A percentile compares a stretch with the other conserved stretches of the same genome.
Evolutionary conservation across 2,888 invertebrate genomes (phyloP).

Genomic region (Caprella mutica): DNA sequence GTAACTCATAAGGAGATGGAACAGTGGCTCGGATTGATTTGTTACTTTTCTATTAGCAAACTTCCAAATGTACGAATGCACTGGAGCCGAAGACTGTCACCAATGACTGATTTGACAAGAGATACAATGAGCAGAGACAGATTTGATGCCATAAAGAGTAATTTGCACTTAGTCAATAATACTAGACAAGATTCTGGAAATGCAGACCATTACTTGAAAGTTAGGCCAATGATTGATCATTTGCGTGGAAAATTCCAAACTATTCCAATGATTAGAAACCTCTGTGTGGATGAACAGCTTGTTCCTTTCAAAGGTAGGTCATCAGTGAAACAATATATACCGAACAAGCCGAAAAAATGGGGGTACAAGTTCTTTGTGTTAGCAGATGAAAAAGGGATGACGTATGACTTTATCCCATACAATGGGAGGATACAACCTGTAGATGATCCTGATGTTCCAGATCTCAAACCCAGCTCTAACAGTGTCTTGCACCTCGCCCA

Average conservation of each 20-base stretch:
- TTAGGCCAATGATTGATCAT: constrained; percentile 1
- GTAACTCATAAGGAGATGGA: background rate
- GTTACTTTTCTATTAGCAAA: background rate
- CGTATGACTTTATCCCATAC: constrained; percentile 13
- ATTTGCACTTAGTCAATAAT: background rate
- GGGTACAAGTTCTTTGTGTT: constrained; percentile 11
- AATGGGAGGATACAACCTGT: constrained; percentile 12
- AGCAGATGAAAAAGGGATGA: constrained; percentile 5
- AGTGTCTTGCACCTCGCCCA: constrained; percentile 12
- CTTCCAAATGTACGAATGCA: background rate
- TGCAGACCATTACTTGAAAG: background rate
- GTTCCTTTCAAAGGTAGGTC: constrained; percentile 8
- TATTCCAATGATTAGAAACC: background rate
- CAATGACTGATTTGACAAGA: too few relatives aligned
- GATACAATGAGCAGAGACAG: background rate
- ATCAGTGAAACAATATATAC: constrained; percentile 4
- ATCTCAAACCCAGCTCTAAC: constrained; percentile 7
- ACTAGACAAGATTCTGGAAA: background rate
- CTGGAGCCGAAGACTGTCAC: background rate
- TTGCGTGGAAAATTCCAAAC: constrained; percentile 3
- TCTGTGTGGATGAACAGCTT: constrained; percentile 8
- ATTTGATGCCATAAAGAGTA: constrained; percentile 2
- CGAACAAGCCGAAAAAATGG: constrained; percentile 4
- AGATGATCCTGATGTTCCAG: constrained; percentile 6
- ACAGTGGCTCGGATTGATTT: background rate